Conservation (phyloP, 92 coral and sea anemone species). For the Palythoa caribaeorum region DNA sequence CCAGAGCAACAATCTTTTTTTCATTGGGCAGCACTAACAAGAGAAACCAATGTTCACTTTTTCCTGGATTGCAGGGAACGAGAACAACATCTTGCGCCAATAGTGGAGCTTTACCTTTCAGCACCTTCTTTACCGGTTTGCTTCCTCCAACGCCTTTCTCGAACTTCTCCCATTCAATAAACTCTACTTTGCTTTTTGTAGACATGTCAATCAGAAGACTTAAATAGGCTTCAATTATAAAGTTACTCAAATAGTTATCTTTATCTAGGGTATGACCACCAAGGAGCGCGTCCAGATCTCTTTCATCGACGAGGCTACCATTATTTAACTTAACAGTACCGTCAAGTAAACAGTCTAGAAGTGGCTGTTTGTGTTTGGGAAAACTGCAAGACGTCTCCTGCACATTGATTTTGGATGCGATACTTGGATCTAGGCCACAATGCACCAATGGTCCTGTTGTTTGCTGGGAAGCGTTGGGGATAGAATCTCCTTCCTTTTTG, state of each 20-base stretch:
- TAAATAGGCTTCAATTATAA: constrained; percentile 65
- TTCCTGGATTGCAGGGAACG: constrained; percentile 64
- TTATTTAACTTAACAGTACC: constrained; percentile 60
- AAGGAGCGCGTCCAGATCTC: constrained; percentile 14
- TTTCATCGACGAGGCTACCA: constrained; percentile 23
- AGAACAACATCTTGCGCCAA: constrained; percentile 56
- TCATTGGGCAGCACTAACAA: constrained; percentile 59
- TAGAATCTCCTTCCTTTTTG: constrained; percentile 26
- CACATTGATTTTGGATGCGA: constrained; percentile 53
- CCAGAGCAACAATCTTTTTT: constrained; percentile 51
- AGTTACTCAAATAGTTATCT: constrained; percentile 70
- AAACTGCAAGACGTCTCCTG: constrained; percentile 52
- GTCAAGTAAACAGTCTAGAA: constrained; percentile 61
- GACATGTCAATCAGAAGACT: constrained; percentile 8
- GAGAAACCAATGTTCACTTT: constrained; percentile 66
- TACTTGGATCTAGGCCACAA: constrained; percentile 49
- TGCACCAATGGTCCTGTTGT: constrained; percentile 50
- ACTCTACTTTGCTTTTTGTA: constrained; percentile 38
- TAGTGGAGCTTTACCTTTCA: constrained; percentile 46
- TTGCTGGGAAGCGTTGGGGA: constrained; percentile 47
- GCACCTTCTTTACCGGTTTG: constrained; percentile 43
- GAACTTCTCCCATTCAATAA: constrained; percentile 61
- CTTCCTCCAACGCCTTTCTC: constrained; percentile 36
- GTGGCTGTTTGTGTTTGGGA: constrained; percentile 59
- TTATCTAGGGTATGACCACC: constrained; percentile 48